A percentile compares a stretch with the other conserved stretches of the same genome.
Evolutionary conservation across 2,888 invertebrate genomes (phyloP).

Genomic region (Ashinkailepas kermadecensis): DNA sequence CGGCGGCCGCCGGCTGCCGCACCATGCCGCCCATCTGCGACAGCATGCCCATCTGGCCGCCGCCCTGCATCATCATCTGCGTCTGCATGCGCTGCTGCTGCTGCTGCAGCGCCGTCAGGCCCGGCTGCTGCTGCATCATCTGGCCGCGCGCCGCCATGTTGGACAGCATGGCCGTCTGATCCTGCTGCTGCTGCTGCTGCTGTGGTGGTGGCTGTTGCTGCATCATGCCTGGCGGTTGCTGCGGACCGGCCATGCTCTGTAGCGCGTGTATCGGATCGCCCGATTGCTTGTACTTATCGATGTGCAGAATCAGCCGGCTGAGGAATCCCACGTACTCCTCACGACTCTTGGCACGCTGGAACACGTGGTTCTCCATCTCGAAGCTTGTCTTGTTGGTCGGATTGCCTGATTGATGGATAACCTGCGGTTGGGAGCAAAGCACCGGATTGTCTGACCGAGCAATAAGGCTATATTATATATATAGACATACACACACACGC

Average conservation of each 20-base stretch:
- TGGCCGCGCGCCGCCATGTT: neutral
- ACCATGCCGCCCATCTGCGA: constrained; percentile 29
- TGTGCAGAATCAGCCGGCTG: constrained; percentile 26
- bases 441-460: neutral
- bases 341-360: constrained; percentile 28
- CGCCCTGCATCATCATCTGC: constrained; percentile 20
- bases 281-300: constrained; percentile 24
- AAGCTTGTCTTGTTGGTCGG: neutral
- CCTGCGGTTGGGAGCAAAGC: neutral
- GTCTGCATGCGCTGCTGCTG: constrained; percentile 17
- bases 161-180: neutral
- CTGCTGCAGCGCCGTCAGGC: neutral
- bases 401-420: neutral
- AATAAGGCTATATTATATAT: neutral
- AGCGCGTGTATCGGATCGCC: constrained; percentile 26
- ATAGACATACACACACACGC: neutral
- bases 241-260: constrained; percentile 5
- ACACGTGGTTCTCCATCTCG: constrained; percentile 28
- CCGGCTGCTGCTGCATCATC: neutral
- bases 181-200: neutral
- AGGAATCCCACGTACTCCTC: constrained; percentile 30
- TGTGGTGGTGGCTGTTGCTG: neutral
- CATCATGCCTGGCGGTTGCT: neutral
- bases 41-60: constrained; percentile 24
- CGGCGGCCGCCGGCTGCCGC: constrained; percentile 28